Conservation (phyloP, 2,113 vertebrate genomes). For the Aplodontia rufa region DNA sequence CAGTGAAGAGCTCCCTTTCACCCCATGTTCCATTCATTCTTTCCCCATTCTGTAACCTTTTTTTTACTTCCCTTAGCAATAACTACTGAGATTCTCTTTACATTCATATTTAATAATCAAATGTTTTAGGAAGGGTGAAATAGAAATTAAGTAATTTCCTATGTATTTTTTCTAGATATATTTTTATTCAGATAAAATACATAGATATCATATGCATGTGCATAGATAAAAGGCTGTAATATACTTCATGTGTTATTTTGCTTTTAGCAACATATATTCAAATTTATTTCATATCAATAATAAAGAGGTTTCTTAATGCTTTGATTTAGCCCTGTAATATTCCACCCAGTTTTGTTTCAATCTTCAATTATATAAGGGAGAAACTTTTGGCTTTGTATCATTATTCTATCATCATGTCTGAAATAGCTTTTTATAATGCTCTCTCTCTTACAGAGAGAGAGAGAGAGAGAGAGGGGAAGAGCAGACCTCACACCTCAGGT, state of each 20-base stretch:
- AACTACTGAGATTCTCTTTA: neutral
- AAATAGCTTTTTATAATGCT: neutral
- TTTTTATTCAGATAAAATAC: neutral
- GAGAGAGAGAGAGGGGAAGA: neutral
- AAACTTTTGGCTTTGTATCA: neutral
- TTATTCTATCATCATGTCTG: neutral
- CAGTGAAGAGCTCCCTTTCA: neutral
- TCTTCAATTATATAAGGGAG: neutral
- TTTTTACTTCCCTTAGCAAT: neutral
- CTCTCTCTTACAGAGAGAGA: neutral
- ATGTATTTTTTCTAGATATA: neutral
- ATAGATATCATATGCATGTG: rapidly evolving
- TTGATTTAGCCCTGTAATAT: neutral
- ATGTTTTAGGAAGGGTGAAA: neutral
- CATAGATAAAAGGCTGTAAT: neutral
- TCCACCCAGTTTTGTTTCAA: neutral
- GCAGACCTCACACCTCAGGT: neutral
- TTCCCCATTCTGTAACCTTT: neutral
- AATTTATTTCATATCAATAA: neutral
- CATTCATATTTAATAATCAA: neutral
- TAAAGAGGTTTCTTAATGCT: neutral
- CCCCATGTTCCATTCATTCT: neutral
- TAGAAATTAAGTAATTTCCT: slow-evolving; percentile 1
- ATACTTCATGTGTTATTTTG: neutral
- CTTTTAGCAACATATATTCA: neutral